phyloP scores from a whole-genome alignment of 2,797 vertebrate species.

The Chromobotia macracanthus region DNA sequence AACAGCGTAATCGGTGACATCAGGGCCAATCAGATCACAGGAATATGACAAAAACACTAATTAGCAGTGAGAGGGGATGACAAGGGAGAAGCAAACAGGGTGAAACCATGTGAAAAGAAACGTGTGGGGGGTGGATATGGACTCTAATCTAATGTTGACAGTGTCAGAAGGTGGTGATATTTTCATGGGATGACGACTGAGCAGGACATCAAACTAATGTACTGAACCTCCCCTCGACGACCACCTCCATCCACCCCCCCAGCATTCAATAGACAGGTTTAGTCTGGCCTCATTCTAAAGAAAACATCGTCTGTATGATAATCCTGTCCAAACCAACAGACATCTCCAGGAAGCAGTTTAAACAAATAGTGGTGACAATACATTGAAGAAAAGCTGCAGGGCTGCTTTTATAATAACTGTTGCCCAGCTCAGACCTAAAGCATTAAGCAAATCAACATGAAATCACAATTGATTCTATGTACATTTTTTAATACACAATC shows the following conservation, averaged over 20 bases:
- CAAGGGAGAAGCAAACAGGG: slow-evolving; percentile 18
- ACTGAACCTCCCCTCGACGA: neutral
- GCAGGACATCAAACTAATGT: slow-evolving; percentile 7
- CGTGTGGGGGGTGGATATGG: slow-evolving; percentile 41
- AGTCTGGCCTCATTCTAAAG: neutral
- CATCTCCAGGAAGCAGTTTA: slow-evolving; percentile 12
- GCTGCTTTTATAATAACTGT: neutral
- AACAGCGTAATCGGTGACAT: neutral
- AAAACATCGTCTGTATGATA: neutral
- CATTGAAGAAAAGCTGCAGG: neutral
- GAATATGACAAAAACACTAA: slow-evolving; percentile 68
- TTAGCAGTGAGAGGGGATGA: slow-evolving; percentile 65
- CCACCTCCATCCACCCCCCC: no score
- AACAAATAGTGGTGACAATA: slow-evolving; percentile 12
- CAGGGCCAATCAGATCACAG: slow-evolving; percentile 40
- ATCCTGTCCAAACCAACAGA: slow-evolving; percentile 23
- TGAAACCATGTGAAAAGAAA: slow-evolving; percentile 53
- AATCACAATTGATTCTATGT: neutral
- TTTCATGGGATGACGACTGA: slow-evolving; percentile 18
- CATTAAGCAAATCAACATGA: neutral
- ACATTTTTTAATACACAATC: neutral
- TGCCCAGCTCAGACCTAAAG: neutral
- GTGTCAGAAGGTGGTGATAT: slow-evolving; percentile 28
- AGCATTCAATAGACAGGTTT: no score
- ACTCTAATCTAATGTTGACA: slow-evolving; percentile 11